Evolutionary conservation across 2,113 vertebrate species (phyloP).

Genomic region (Planiliza haematocheilus): DNA sequence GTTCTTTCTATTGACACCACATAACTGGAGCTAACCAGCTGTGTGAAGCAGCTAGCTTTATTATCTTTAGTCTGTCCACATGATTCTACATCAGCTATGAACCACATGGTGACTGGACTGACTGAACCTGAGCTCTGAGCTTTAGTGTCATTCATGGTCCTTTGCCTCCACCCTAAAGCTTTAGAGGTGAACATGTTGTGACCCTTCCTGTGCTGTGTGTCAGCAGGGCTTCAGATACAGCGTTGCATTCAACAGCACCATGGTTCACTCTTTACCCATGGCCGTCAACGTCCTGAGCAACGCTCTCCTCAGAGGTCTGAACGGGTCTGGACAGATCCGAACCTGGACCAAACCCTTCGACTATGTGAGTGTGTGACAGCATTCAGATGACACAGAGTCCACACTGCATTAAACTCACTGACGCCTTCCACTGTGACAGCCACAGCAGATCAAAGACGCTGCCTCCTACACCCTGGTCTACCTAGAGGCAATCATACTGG

Average conservation of each 20-base stretch:
- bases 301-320: slow-evolving; percentile 86
- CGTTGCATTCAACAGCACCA: slow-evolving; percentile 91
- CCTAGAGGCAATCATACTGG: slow-evolving; percentile 89
- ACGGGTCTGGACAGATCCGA: slow-evolving; percentile 88
- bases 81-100: too few species aligned
- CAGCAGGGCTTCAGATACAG: slow-evolving; percentile 87
- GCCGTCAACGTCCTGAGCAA: slow-evolving; percentile 94
- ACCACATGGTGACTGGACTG: too few species aligned
- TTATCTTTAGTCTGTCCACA: too few species aligned
- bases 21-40: too few species aligned
- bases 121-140: too few species aligned
- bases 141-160: too few species aligned
- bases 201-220: neutral
- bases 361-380: slow-evolving; percentile 70
- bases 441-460: slow-evolving; percentile 80
- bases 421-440: neutral
- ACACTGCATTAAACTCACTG: neutral
- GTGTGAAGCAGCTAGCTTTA: too few species aligned
- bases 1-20: too few species aligned
- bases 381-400: neutral
- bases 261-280: slow-evolving; percentile 94
- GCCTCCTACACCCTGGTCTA: slow-evolving; percentile 81
- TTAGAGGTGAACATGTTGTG: too few species aligned
- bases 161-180: too few species aligned
- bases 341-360: slow-evolving; percentile 94